Conservation (phyloP, 2,888 invertebrate species). For the Hyppa rectilinea region DNA sequence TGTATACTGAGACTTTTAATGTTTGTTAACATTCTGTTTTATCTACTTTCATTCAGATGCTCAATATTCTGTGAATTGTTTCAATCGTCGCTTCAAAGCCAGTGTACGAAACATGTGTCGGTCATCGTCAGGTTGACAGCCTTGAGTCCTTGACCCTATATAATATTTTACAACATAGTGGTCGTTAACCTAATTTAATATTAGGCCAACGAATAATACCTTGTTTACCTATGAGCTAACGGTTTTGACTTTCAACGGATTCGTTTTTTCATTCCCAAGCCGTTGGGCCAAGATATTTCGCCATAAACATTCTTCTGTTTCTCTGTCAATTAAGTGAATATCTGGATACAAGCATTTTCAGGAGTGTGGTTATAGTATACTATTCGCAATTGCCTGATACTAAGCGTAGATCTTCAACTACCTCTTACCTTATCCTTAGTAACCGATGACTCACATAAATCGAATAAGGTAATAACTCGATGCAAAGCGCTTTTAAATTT, state of each 20-base stretch:
- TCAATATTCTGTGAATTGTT: neutral
- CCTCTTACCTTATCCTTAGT: slow-evolving; percentile 15
- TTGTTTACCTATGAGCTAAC: slow-evolving; percentile 39
- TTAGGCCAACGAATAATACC: slow-evolving; percentile 51
- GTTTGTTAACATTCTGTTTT: neutral
- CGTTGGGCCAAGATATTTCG: neutral
- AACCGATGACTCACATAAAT: slow-evolving; percentile 20
- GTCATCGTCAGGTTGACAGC: slow-evolving; percentile 54
- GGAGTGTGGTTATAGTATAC: neutral
- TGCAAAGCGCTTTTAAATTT: slow-evolving; percentile 37
- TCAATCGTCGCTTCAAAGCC: neutral
- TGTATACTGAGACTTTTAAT: too few relatives aligned
- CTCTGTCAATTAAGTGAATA: neutral
- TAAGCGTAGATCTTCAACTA: slow-evolving; percentile 24
- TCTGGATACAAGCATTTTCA: neutral
- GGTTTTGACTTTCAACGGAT: slow-evolving; percentile 9
- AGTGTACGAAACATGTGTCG: slow-evolving; percentile 25
- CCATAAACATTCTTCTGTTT: neutral
- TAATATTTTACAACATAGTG: slow-evolving; percentile 55
- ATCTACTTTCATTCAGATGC: neutral
- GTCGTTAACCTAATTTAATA: slow-evolving; percentile 51
- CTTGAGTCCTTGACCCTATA: slow-evolving; percentile 66
- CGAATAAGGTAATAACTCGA: slow-evolving; percentile 41
- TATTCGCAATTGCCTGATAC: neutral
- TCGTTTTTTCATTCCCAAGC: slow-evolving; percentile 1